Base-by-base conservation (phyloP, 1,140 invertebrate genomes). In the Ptiloglossa arizonensis region DNA sequence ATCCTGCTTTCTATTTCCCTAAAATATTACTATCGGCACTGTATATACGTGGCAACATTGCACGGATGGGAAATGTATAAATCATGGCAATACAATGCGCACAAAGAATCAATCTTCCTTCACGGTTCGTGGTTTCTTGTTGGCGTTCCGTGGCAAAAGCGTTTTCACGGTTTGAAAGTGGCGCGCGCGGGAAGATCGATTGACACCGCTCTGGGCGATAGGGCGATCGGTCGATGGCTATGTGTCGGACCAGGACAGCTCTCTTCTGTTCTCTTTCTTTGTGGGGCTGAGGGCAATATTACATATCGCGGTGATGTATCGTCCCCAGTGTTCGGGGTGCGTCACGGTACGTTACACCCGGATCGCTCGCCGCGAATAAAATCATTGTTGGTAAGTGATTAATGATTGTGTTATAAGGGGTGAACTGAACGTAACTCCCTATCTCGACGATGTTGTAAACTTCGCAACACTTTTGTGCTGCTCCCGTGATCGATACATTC, bases 341-440 rank as follows among this genome's bases (percentile, higher is more conserved):
- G 86, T 88, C 81, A 87, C 82, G 79, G 80, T 87, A 83, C 86
- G 84, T 86, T 88, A 87, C 83, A 82, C 82, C 68, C 79, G 73
- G 82, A 81, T 80, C 81, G 86, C 88, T 86, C 79, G 81, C 86
- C 86, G 87, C 81, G 84, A 86, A 90, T 91, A 89, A 90, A 90
- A 91, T 90, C 87, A 89, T 91, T 88, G 83, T 88, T 90, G 82
- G 79, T 85, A 85, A 84, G 82, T 88, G 87, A 88, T 88, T 87
- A 80, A 88, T 87, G 87, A 85, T 79, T 75, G 78, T 66, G 82
- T 82, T 80, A 85, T 79, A 85, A 85, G 87, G 67, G 79, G 74
- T 50, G 63, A 79, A 76, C 79, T 27, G 79, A 81, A 81, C 70
- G 74, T 70, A 22, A 46, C 77, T 80, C 80, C 79, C 57, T 59